Percentiles rank a stretch among this genome's conserved stretches.
Conservation (phyloP, 2,888 invertebrate species). For the Phortica okadai region DNA sequence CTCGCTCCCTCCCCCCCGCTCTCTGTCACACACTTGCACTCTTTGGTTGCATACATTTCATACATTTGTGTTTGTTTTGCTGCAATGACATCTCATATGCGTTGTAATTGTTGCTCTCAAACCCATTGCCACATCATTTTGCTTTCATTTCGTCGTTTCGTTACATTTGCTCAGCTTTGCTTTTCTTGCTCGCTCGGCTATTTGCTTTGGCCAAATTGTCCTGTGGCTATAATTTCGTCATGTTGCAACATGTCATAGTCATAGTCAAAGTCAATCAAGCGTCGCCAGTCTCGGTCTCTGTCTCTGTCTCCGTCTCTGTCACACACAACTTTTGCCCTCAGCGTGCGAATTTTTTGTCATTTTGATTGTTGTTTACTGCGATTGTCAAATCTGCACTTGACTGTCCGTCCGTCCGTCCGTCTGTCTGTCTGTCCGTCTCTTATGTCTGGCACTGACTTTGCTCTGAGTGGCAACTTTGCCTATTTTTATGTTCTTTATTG, state of each 20-base stretch:
- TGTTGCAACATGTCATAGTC: constrained; percentile 38
- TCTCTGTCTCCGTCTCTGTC: neutral
- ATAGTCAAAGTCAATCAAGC: constrained; percentile 63
- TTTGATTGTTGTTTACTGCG: constrained; percentile 73
- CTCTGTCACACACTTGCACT: neutral
- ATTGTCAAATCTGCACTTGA: constrained; percentile 70
- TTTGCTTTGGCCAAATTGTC: constrained; percentile 42
- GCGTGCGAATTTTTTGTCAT: constrained; percentile 55
- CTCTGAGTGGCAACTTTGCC: neutral
- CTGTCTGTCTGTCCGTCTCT: neutral
- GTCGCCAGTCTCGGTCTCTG: constrained; percentile 30
- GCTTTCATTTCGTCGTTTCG: neutral
- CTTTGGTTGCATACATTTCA: neutral
- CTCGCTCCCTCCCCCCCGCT: neutral
- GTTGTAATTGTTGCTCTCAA: neutral
- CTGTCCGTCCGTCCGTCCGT: neutral
- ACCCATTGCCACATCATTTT: neutral
- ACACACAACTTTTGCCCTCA: neutral
- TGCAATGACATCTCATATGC: neutral
- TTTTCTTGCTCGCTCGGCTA: constrained; percentile 16
- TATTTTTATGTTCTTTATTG: neutral
- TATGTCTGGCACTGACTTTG: too few species aligned
- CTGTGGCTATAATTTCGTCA: constrained; percentile 64
- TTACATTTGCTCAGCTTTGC: constrained; percentile 32
- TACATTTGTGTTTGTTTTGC: neutral